These are phyloP conservation scores for Hypolimnas misippus DNA, from an alignment of 2,888 invertebrate genomes.

Conservation along the genomic window DNA sequence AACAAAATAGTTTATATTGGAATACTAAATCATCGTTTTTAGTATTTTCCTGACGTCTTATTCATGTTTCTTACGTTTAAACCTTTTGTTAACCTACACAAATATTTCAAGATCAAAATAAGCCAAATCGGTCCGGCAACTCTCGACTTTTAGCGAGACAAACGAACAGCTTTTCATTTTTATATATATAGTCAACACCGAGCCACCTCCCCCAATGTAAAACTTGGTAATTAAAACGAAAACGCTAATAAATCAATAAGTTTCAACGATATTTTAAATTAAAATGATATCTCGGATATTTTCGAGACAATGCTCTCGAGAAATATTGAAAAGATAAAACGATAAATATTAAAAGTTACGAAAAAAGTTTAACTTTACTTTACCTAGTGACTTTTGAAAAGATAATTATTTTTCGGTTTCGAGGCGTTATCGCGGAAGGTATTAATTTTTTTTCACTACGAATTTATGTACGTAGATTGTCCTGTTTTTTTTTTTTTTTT, in stretches of 20 bases:
- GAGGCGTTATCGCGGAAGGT: background rate
- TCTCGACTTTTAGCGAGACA: too few species aligned
- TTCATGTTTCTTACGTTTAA: too few species aligned
- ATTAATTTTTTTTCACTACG: too few species aligned
- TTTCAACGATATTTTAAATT: slow-evolving; percentile 71
- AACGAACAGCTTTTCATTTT: too few species aligned
- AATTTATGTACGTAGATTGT: too few species aligned
- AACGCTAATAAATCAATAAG: slow-evolving; percentile 70
- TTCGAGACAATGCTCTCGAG: slow-evolving; percentile 51
- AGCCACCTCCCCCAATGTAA: slow-evolving; percentile 40
- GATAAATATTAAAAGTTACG: slow-evolving; percentile 44
- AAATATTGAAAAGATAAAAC: slow-evolving; percentile 51
- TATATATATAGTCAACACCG: too few species aligned
- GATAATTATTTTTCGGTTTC: background rate
- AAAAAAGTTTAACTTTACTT: slow-evolving; percentile 12
- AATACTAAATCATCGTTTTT: too few species aligned
- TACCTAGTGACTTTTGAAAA: background rate
- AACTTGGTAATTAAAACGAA: slow-evolving; percentile 70
- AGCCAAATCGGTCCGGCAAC: too few species aligned
- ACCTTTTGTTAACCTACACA: too few species aligned
- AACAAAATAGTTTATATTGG: too few species aligned
- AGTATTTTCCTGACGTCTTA: too few species aligned
- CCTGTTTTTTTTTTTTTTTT: background rate
- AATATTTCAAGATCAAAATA: too few species aligned
- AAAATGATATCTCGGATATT: slow-evolving; percentile 61